Evolutionary conservation across 2,797 vertebrate genomes (phyloP).

Genomic region (Vultur gryphus): DNA sequence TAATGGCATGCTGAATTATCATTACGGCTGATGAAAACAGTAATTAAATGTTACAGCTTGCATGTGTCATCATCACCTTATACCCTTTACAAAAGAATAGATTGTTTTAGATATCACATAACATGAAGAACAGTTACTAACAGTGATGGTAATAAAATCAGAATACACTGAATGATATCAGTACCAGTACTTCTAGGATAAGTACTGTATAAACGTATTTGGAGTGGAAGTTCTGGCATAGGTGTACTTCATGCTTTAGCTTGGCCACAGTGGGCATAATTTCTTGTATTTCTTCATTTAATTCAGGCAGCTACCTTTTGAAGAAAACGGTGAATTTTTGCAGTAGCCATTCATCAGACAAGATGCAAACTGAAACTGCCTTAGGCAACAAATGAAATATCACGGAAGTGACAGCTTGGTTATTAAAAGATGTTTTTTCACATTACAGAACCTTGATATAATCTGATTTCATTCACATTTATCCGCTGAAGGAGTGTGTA

Average conservation of each 20-base stretch:
- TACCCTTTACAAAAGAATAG: conserved; percentile 17
- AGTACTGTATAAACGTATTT: background rate
- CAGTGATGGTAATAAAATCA: background rate
- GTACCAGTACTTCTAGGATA: background rate
- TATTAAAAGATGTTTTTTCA: conserved; percentile 30
- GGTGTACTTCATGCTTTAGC: background rate
- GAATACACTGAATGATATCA: background rate
- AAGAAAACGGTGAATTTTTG: background rate
- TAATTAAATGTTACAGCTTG: conserved; percentile 19
- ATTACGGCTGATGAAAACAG: background rate
- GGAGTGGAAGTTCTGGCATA: background rate
- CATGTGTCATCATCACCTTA: background rate
- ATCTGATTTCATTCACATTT: background rate
- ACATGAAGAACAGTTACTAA: background rate
- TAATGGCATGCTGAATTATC: background rate
- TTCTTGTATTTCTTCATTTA: background rate
- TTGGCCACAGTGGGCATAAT: background rate
- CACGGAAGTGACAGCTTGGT: background rate
- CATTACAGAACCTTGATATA: background rate
- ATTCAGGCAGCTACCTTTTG: background rate
- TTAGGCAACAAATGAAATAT: background rate
- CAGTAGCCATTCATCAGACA: background rate
- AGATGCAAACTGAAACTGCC: background rate
- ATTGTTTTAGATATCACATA: background rate
- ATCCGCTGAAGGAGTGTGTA: background rate